Evolutionary conservation across 2,113 vertebrate genomes (phyloP), one percentile per base, ranked within the genome.

Genomic region (Elephantulus edwardii): DNA sequence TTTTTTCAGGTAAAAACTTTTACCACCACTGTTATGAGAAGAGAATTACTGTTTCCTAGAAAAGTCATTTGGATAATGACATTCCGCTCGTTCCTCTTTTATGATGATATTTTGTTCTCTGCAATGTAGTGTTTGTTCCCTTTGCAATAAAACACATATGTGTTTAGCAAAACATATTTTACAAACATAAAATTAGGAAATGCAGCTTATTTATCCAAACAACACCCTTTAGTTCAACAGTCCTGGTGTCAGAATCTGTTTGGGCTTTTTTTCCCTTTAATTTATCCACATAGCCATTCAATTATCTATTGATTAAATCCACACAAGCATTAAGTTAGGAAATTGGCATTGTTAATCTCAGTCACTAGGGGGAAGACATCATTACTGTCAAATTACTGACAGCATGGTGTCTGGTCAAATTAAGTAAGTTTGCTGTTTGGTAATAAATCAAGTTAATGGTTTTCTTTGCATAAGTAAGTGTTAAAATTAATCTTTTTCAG

Each of bases 321-420:
- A 94, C 33, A 76, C 42, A 94, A 89, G 71, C 85, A 86, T 94
- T 93, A 94, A 92, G 70, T 92, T 88, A 93, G 82, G 79, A 95
- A 91, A 88, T 90, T 92, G 79, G 28, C 58, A 91, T 86, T 95
- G 89, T 92, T 95, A 17, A 95, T 92, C 83, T 95, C 70, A 93
- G 79, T 96, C 89, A 91, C 35, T 40, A 33, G 35, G 50, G 64
- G 70, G 8, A 60, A 92, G 94, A 87, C 71, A 89, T 77, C 87
- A 95, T 95, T 95, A 92, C 54, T 95, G 84, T 92, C 78, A 90
- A 93, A 86, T 94, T 93, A 88, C 89, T 96, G 82, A 91, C 89
- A 91, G 87, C 92, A 74, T 87, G 85, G 85, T 92, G 64, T 93
- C 94, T 94, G 71, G 84, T 95, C 81, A 90, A 92, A 93, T 95